A percentile compares a stretch with the other conserved stretches of the same genome.
phyloP scores from a whole-genome alignment of 2,888 invertebrate genomes.

The Hartigia nigra region DNA sequence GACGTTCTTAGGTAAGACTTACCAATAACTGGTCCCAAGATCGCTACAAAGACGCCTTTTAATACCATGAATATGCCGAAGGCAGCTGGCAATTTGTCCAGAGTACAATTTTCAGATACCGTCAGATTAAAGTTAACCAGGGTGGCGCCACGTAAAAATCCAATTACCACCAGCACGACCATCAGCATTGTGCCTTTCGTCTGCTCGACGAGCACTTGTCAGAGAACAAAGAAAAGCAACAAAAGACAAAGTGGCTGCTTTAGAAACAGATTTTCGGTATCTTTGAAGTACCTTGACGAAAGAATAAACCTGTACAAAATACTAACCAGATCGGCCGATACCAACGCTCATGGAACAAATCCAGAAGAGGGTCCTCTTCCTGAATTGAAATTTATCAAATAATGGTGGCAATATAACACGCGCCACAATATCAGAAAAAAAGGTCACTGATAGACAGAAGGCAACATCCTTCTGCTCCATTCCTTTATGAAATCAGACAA shows the following conservation, averaged over 20 bases:
- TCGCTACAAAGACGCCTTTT: slow-evolving; percentile 78
- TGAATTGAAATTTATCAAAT: slow-evolving; percentile 75
- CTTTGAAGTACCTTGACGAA: slow-evolving; percentile 31
- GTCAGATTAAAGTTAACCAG: slow-evolving; percentile 82
- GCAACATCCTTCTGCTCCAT: slow-evolving; percentile 75
- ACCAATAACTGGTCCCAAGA: slow-evolving; percentile 73
- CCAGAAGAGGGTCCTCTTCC: slow-evolving; percentile 79
- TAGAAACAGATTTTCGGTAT: slow-evolving; percentile 29
- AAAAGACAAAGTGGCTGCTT: slow-evolving; percentile 24
- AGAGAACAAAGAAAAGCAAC: slow-evolving; percentile 32
- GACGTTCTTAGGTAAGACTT: not conserved
- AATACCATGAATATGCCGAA: slow-evolving; percentile 83
- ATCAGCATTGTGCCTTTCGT: slow-evolving; percentile 77
- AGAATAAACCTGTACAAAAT: slow-evolving; percentile 1
- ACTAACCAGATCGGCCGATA: slow-evolving; percentile 79
- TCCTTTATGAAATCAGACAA: slow-evolving; percentile 37
- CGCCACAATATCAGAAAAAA: slow-evolving; percentile 80
- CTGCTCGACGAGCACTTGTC: slow-evolving; percentile 79
- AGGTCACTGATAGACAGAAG: slow-evolving; percentile 79
- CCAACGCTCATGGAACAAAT: slow-evolving; percentile 78
- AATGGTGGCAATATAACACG: slow-evolving; percentile 79
- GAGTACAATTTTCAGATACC: slow-evolving; percentile 80
- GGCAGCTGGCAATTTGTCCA: slow-evolving; percentile 80
- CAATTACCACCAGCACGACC: slow-evolving; percentile 79
- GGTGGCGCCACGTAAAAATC: slow-evolving; percentile 83